Percentiles rank a stretch among this genome's conserved stretches.
These are phyloP conservation scores for Megathymus violae DNA, from an alignment of 1,140 invertebrate species.

Conservation along the genomic window DNA sequence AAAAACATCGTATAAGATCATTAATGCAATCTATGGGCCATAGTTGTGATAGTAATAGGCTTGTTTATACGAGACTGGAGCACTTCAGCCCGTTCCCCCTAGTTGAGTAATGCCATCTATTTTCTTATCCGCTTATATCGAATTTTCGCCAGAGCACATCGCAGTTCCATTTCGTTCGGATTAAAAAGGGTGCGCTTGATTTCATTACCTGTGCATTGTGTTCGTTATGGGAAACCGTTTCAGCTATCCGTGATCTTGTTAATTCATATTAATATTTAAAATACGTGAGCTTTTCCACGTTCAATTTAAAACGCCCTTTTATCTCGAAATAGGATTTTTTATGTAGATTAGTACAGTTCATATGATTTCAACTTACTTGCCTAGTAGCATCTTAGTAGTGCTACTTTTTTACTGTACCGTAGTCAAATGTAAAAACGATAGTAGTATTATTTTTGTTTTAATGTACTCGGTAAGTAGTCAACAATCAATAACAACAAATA, in stretches of 20 bases:
- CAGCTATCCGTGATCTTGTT: constrained; percentile 14
- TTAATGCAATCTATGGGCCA: constrained; percentile 62
- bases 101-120: constrained; percentile 35
- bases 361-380: too few species aligned
- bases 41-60: constrained; percentile 66
- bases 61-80: constrained; percentile 59
- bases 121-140: constrained; percentile 43
- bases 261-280: constrained; percentile 13
- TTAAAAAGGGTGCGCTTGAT: constrained; percentile 62
- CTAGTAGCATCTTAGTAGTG: too few species aligned
- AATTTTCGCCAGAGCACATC: constrained; percentile 49
- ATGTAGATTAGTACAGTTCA: background rate
- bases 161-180: constrained; percentile 62
- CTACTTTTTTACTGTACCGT: too few species aligned
- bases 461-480: too few species aligned
- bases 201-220: constrained; percentile 50
- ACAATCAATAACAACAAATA: too few species aligned
- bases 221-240: constrained; percentile 23
- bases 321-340: background rate
- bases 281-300: background rate
- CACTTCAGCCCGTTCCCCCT: constrained; percentile 43
- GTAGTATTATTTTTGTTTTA: too few species aligned
- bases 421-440: too few species aligned
- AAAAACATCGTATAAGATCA: constrained; percentile 46
- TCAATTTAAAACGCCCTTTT: background rate